Evolutionary conservation across 37 sponge, comb jelly and placozoan species (phyloP).

Genomic region (Eunapius fragilis): DNA sequence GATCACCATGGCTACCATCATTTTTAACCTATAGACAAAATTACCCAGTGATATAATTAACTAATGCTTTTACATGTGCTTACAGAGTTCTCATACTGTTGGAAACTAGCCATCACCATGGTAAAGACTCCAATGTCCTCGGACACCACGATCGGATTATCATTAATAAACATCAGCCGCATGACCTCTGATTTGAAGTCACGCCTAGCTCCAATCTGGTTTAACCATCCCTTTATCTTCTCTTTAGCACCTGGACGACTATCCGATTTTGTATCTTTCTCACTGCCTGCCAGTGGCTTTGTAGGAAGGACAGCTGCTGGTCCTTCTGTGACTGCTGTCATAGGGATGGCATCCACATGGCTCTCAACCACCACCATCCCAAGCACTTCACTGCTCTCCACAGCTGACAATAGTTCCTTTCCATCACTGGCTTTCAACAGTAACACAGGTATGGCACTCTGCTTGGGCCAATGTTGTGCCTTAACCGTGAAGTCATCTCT

Average conservation of each 20-base stretch:
- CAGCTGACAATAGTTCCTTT: neutral
- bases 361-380: constrained; percentile 28
- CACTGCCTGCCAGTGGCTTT: neutral
- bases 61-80: neutral
- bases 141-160: neutral
- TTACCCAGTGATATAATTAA: neutral
- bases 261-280: neutral
- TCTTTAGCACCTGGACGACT: neutral
- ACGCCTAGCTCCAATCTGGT: neutral
- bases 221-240: neutral
- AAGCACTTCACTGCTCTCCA: constrained; percentile 22
- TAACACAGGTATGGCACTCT: constrained; percentile 12
- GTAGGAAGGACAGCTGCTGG: neutral
- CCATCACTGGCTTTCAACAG: constrained; percentile 48
- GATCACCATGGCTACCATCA: constrained; percentile 27
- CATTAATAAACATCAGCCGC: constrained; percentile 9
- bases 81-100: constrained; percentile 17
- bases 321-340: neutral
- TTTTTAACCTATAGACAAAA: constrained; percentile 10
- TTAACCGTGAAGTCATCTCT: neutral
- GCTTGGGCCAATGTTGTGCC: neutral
- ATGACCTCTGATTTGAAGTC: constrained; percentile 2
- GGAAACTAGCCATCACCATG: constrained; percentile 10
- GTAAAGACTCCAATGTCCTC: constrained; percentile 2
- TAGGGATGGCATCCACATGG: neutral